These are phyloP conservation scores for Buceros bicornis DNA, from an alignment of 2,797 vertebrate species.

Conservation along the genomic window DNA sequence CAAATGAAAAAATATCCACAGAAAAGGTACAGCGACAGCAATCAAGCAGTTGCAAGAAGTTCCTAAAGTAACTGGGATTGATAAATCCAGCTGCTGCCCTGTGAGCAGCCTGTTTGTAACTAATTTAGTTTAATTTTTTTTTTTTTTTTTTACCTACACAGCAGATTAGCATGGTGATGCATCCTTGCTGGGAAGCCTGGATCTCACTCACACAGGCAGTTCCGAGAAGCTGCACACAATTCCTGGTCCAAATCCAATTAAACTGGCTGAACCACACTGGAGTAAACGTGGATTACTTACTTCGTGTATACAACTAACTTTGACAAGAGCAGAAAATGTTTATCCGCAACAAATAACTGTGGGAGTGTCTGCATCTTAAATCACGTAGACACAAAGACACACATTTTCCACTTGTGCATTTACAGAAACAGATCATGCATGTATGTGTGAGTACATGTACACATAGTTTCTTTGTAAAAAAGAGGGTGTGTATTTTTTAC, in stretches of 20 bases:
- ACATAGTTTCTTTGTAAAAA: background rate
- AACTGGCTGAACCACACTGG: background rate
- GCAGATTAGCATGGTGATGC: background rate
- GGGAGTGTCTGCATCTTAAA: background rate
- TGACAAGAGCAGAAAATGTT: background rate
- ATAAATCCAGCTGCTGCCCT: background rate
- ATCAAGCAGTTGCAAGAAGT: background rate
- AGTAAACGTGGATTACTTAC: background rate
- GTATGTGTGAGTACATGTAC: background rate
- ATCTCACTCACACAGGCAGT: fast-evolving
- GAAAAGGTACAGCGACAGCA: background rate
- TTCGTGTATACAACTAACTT: background rate
- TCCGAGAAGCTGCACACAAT: background rate
- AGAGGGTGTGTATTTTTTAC: background rate
- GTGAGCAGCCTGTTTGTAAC: background rate
- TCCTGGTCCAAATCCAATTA: background rate
- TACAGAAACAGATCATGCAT: background rate
- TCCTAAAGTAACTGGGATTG: background rate
- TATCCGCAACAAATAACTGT: background rate
- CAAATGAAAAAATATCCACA: background rate
- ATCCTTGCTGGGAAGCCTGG: background rate
- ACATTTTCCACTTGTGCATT: background rate
- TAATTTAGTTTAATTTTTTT: background rate
- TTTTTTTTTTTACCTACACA: background rate
- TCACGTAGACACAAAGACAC: background rate